Percentiles rank a stretch among this genome's conserved stretches.
Conservation (phyloP, 2,113 vertebrate genomes). For the Nothobranchius kuhntae region DNA sequence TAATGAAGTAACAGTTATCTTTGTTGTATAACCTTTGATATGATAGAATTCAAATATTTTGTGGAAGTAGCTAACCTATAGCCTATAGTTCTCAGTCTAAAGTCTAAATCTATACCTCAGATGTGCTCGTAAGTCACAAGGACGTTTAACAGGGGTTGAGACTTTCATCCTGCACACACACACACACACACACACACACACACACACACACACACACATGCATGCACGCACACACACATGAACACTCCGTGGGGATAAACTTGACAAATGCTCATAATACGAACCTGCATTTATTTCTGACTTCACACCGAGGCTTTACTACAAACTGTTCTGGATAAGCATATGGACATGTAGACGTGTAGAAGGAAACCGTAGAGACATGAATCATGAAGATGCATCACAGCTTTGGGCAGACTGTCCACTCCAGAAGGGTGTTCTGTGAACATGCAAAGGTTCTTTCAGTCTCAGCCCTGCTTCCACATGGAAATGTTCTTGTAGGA, state of each 20-base stretch:
- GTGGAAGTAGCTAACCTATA: slow-evolving; percentile 68
- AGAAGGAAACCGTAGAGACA: not conserved
- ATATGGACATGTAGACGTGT: not conserved
- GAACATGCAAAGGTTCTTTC: too few relatives aligned
- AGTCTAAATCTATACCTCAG: slow-evolving; percentile 72
- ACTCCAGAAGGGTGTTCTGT: too few relatives aligned
- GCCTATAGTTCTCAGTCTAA: slow-evolving; percentile 42
- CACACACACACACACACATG: not conserved
- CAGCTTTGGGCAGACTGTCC: slow-evolving; percentile 20
- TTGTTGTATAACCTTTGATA: slow-evolving; percentile 76
- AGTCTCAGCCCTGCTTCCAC: too few relatives aligned
- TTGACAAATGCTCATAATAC: slow-evolving; percentile 27
- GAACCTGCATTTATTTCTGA: slow-evolving; percentile 10
- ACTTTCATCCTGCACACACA: slow-evolving; percentile 15
- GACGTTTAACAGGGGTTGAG: slow-evolving; percentile 21
- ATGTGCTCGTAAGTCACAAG: slow-evolving; percentile 48
- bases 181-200: not conserved
- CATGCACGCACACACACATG: not conserved
- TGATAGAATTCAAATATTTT: slow-evolving; percentile 73
- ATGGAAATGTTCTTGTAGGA: too few relatives aligned
- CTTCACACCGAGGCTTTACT: not conserved
- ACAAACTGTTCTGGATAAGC: slow-evolving; percentile 1
- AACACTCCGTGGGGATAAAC: slow-evolving; percentile 12
- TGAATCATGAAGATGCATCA: not conserved
- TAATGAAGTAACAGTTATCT: slow-evolving; percentile 67